These are phyloP conservation scores for Hyposoter dolosus DNA, from an alignment of 2,888 invertebrate genomes.

Conservation along the genomic window DNA sequence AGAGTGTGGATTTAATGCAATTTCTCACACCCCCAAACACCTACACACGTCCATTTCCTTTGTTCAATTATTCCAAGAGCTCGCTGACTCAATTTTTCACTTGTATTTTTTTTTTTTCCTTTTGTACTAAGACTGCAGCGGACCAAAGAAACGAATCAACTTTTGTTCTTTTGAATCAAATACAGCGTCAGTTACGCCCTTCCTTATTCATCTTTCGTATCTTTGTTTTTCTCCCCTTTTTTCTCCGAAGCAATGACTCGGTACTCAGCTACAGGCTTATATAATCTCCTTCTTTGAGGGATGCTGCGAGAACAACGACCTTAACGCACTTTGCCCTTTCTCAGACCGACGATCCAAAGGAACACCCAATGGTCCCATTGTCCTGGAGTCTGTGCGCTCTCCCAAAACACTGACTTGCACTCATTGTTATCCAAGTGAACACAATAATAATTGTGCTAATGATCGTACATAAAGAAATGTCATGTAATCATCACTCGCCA, in stretches of 20 bases:
- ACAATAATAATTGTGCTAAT: slow-evolving; percentile 84
- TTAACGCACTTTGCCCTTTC: slow-evolving; percentile 42
- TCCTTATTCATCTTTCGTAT: slow-evolving; percentile 24
- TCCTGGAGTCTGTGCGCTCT: slow-evolving; percentile 36
- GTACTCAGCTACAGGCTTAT: slow-evolving; percentile 31
- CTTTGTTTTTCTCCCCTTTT: slow-evolving; percentile 33
- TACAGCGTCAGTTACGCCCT: neutral
- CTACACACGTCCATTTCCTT: slow-evolving; percentile 22
- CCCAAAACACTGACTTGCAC: slow-evolving; percentile 40
- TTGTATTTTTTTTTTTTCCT: slow-evolving; percentile 73
- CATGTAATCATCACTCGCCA: slow-evolving; percentile 75
- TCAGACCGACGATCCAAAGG: neutral
- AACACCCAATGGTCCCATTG: slow-evolving; percentile 45
- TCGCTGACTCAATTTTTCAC: slow-evolving; percentile 72
- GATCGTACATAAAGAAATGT: slow-evolving; percentile 80
- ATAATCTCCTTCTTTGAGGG: slow-evolving; percentile 40
- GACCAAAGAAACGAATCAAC: neutral
- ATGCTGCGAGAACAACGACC: slow-evolving; percentile 46
- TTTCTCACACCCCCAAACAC: neutral
- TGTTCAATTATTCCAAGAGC: slow-evolving; percentile 11
- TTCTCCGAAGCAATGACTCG: slow-evolving; percentile 48
- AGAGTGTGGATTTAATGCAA: neutral
- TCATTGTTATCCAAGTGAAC: slow-evolving; percentile 66
- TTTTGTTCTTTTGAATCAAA: neutral
- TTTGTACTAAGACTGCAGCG: slow-evolving; percentile 50